Base-by-base conservation (phyloP, 2,888 invertebrate species). In the Arctia plantaginis region DNA sequence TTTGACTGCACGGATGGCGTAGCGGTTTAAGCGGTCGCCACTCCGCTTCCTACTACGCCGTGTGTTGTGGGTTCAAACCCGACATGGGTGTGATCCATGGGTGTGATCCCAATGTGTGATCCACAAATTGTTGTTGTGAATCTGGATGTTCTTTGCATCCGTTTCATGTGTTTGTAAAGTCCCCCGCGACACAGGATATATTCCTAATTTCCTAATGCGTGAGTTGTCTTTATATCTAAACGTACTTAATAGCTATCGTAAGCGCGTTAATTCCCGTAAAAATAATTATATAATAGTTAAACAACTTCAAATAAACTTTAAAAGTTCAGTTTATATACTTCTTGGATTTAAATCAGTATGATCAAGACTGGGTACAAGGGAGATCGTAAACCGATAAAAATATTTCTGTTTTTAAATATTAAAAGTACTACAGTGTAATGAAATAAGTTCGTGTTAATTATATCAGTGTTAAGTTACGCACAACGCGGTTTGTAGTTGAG, bases 401-500 rank as follows among this genome's bases (percentile, higher is more conserved):
- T 35, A n/a, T 23, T 35, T 51, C n/a, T 18, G 18, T 20, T 47
- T 12, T 8, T 81, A 77, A 72, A 77, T 79, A 83, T 78, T 79
- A 76, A 76, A 76, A 79, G 51, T 62, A 66, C 27, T n/a, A 66
- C 30, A 70, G 51, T 67, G 47, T 68, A 66, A 71, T 74, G 62
- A 66, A 75, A 72, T 75, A 66, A 69, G 55, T 83, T 75, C 62
- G 66, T 81, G 82, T 80, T 82, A 81, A 70, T 70, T 70, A 70
- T 83, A 77, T 79, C 77, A 83, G 80, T 83, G 80, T 81, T 83
- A 83, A 77, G 86, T 82, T 82, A 86, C 83, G 76, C 83, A 75
- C 62, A 68, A 78, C 78, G 77, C 78, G 74, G 84, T 81, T 83
- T 83, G 86, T 86, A 77, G 84, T 79, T 76, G 85, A 85, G 82